phyloP scores from a whole-genome alignment of 2,113 vertebrate species.

The Deroptyus accipitrinus region DNA sequence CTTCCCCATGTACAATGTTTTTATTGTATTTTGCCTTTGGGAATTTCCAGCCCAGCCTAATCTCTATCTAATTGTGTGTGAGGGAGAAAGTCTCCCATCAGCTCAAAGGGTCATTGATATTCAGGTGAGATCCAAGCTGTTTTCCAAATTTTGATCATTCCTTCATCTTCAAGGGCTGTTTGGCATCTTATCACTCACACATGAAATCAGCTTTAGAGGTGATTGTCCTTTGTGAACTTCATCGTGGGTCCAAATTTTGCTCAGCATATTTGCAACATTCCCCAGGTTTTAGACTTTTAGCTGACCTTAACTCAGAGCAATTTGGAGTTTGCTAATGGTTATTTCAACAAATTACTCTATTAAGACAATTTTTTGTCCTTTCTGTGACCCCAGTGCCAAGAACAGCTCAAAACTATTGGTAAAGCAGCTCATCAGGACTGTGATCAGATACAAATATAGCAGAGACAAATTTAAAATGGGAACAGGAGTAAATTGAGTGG shows the following conservation, averaged over 20 bases:
- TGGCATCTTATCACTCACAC: neutral
- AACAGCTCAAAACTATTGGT: neutral
- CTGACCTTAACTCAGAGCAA: neutral
- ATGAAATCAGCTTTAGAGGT: neutral
- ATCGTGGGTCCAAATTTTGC: neutral
- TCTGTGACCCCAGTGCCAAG: neutral
- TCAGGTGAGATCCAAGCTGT: conserved; percentile 42
- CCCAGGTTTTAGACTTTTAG: neutral
- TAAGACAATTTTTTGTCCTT: neutral
- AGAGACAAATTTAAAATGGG: neutral
- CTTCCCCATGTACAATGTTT: conserved; percentile 45
- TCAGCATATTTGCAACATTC: neutral
- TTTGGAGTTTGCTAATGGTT: neutral
- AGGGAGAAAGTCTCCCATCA: conserved; percentile 45
- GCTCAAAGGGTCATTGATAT: conserved; percentile 52
- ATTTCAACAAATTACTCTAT: neutral
- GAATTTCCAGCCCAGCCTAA: conserved; percentile 49
- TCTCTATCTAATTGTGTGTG: conserved; percentile 47
- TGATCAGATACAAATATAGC: neutral
- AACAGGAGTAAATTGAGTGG: neutral
- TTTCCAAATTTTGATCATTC: conserved; percentile 50
- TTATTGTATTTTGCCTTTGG: conserved; percentile 67
- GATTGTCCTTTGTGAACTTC: neutral
- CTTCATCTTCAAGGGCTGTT: conserved; percentile 8
- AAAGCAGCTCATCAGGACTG: neutral